Base-by-base conservation (phyloP, 2,113 vertebrate genomes). In the Cyphomyrus discorhynchus region DNA sequence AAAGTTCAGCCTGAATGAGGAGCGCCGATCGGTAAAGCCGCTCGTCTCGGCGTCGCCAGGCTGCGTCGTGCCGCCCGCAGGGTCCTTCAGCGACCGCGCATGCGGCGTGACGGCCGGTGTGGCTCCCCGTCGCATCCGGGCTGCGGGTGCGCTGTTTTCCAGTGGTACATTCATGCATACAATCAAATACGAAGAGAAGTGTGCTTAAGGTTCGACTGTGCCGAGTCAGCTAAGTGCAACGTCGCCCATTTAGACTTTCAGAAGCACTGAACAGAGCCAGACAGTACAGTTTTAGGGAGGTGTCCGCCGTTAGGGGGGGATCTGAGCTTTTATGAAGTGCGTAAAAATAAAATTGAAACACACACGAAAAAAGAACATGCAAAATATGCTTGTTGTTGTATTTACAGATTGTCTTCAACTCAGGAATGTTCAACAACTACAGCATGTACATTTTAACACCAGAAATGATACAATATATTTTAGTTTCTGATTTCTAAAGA, bases 381-480 rank as follows among this genome's bases (percentile, higher is more conserved):
- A 86, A 88, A 66, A 88, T 53, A 66, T 24, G 58, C 35, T 62
- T 62, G 86, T 58, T 35, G 50, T 87, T 27, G 11, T 88, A 88
- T 66, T n/a, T 88, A 58, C 35, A 88, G 87, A 88, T 88, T 88
- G 87, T 88, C 87, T 45, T 88, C 19, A 88, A 88, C 35, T 62
- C 56, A 45, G 35, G 52, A 45, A 88, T 62, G 87, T 88, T 50
- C 19, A n/a, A 88, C 35, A 86, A 53, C 87, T 45, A 88, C 4
- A 5, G 21, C 46, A 27, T 47, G n/a, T 80, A 66, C 52, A 88
- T 58, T 50, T 24, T 84, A 84, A 45, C 77, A 82, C 82, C 49
- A 87, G 27, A 42, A 66, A 88, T 62, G 87, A 9, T 21, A 31
- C 52, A 84, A 3, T 84, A 42, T 45, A 17, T 31, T 58, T 84